A percentile compares a stretch with the other conserved stretches of the same genome.
Evolutionary conservation across 1,140 invertebrate species (phyloP).

Genomic region (Nixonia krombeini): DNA sequence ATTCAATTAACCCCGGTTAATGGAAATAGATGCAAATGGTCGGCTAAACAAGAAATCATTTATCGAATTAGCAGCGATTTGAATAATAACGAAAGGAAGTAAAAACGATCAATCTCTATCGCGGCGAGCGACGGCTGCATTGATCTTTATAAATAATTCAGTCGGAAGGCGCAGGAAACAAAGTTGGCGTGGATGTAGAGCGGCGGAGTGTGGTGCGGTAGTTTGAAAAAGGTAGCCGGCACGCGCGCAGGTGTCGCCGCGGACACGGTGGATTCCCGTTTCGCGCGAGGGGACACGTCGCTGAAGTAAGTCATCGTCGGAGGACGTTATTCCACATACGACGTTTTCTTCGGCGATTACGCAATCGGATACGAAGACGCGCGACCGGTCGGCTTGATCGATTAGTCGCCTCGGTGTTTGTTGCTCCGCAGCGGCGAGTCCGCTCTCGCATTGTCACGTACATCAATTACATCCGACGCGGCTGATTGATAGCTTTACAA

Average conservation of each 20-base stretch:
- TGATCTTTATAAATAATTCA: slow-evolving; percentile 2
- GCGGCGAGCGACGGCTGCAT: not conserved
- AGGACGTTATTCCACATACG: no score
- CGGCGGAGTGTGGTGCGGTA: not conserved
- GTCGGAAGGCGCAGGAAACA: not conserved
- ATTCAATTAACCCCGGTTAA: no score
- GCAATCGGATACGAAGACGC: slow-evolving; percentile 42
- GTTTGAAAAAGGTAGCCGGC: no score
- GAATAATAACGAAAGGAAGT: no score
- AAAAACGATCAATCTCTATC: no score
- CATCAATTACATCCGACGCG: slow-evolving; percentile 48
- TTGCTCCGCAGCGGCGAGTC: slow-evolving; percentile 13
- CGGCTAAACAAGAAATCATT: no score
- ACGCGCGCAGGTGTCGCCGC: not conserved
- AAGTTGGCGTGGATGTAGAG: not conserved
- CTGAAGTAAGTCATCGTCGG: slow-evolving; percentile 11
- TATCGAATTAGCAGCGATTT: no score
- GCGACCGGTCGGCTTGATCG: slow-evolving; percentile 47
- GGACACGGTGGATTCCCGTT: no score
- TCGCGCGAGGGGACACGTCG: no score
- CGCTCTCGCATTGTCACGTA: slow-evolving; percentile 39
- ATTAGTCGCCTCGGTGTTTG: slow-evolving; percentile 45
- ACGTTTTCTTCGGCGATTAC: slow-evolving; percentile 35
- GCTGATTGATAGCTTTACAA: slow-evolving; percentile 45
- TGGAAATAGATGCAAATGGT: no score